Evolutionary conservation across 2,888 invertebrate species (phyloP).

Genomic region (Polydrusus cervinus): DNA sequence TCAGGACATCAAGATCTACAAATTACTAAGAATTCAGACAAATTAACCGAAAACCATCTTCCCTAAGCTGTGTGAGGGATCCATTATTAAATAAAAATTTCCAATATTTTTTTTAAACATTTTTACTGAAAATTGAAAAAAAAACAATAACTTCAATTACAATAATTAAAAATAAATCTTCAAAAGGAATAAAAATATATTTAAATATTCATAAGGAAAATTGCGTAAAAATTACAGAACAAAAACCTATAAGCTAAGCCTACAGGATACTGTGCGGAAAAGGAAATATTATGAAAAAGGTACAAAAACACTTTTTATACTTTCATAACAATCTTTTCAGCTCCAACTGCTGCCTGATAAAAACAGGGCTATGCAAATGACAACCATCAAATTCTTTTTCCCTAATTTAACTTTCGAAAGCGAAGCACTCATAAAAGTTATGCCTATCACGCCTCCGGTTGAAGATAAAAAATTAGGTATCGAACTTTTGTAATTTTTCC

Average conservation of each 20-base stretch:
- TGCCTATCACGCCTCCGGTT: conserved; percentile 41
- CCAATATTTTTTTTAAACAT: too few species aligned
- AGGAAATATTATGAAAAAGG: conserved; percentile 3
- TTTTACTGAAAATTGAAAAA: too few species aligned
- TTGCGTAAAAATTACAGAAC: background rate
- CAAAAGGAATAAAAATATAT: background rate
- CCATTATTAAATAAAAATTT: too few species aligned
- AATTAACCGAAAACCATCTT: background rate
- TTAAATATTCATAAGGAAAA: conserved; percentile 9
- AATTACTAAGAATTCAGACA: background rate
- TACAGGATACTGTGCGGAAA: conserved; percentile 10
- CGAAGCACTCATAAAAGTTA: conserved; percentile 37
- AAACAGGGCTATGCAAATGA: conserved; percentile 11
- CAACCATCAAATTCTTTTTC: conserved; percentile 22
- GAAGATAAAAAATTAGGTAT: conserved; percentile 45
- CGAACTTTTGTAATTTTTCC: conserved; percentile 39
- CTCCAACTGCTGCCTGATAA: conserved; percentile 24
- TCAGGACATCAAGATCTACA: background rate
- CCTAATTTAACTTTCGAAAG: conserved; percentile 24
- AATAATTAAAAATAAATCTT: too few species aligned
- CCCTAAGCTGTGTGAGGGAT: too few species aligned
- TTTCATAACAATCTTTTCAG: conserved; percentile 28
- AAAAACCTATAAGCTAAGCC: conserved; percentile 6
- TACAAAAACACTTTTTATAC: conserved; percentile 17
- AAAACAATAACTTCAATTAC: too few species aligned